Evolutionary conservation across 2,797 vertebrate genomes (phyloP), one percentile per base, ranked within the genome.

Genomic region (Nyctibius grandis): DNA sequence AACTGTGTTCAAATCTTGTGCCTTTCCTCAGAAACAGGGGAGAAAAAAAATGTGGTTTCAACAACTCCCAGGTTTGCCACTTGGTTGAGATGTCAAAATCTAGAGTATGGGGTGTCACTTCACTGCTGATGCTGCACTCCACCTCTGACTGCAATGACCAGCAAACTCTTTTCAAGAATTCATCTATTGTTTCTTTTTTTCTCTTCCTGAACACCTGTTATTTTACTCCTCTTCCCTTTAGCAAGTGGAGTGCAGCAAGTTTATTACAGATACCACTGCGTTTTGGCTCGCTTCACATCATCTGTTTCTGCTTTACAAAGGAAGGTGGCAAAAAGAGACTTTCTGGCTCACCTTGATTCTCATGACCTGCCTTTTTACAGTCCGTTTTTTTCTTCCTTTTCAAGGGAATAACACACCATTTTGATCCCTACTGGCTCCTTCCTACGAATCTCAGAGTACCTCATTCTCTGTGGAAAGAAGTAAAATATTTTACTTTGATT

Each of bases 341-440:
- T 82, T 65, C 42, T 78, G 79, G 76, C 92, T 96, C 91, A 96
- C 95, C 95, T 95, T 88, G 64, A 83, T 75, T 80, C 38, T 77
- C 3, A 2, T 1, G 33, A 89, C 40, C 63, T 67, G 47, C 20
- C 51, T 67, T 76, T 29, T 48, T 44, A 60, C n/a, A 40, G 50
- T 9, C 60, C n/a, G 0, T 1, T 56, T 84, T 53, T 40, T 47
- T 2, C 36, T 73, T 85, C 23, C 38, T 91, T 92, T 89, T 89
- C 42, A 85, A 85, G 59, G 54, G 19, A 86, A 78, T 31, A 47
- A 79, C 50, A 67, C 72, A 29, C 42, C 26, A 72, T 34, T 92
- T 75, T 73, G 40, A 76, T 87, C 44, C 36, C 87, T 69, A 48
- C 14, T 82, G 50, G n/a, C 51, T 90, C 54, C 38, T 85, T 88